Evolutionary conservation across 2,888 invertebrate genomes (phyloP).

Genomic region (Mallateleia sp.): DNA sequence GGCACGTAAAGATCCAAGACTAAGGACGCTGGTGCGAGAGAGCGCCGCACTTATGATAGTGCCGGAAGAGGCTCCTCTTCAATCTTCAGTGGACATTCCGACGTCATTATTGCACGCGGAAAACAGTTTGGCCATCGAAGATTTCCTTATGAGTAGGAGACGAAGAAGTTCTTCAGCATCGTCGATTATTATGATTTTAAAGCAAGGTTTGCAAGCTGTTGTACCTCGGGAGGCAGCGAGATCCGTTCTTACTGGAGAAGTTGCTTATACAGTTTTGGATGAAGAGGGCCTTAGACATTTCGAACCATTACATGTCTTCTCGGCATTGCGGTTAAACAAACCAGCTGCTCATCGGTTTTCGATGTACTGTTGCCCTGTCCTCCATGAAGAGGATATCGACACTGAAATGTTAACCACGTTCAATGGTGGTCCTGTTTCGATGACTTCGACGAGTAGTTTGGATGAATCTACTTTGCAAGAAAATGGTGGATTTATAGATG

Average conservation of each 20-base stretch:
- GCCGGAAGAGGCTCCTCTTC: slow-evolving; percentile 91
- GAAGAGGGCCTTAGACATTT: slow-evolving; percentile 94
- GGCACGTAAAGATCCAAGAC: slow-evolving; percentile 93
- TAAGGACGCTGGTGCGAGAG: slow-evolving; percentile 93
- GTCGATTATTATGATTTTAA: slow-evolving; percentile 92
- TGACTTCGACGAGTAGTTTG: slow-evolving; percentile 88
- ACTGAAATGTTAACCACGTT: slow-evolving; percentile 85
- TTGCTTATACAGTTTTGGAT: slow-evolving; percentile 94
- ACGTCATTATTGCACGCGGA: slow-evolving; percentile 92
- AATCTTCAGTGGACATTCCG: slow-evolving; percentile 93
- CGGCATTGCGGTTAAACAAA: slow-evolving; percentile 92
- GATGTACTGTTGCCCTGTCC: slow-evolving; percentile 92
- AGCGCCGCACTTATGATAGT: slow-evolving; percentile 93
- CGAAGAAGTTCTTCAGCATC: slow-evolving; percentile 90
- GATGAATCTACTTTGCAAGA: slow-evolving; percentile 89
- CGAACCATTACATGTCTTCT: slow-evolving; percentile 94
- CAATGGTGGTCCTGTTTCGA: slow-evolving; percentile 83
- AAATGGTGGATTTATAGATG: slow-evolving; percentile 83
- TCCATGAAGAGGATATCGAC: slow-evolving; percentile 90
- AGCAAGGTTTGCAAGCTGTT: slow-evolving; percentile 94
- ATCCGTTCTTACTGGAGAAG: slow-evolving; percentile 93
- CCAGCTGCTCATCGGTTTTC: slow-evolving; percentile 92
- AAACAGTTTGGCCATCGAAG: slow-evolving; percentile 94
- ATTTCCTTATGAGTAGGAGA: slow-evolving; percentile 92
- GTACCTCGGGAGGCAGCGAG: slow-evolving; percentile 94